A percentile compares a stretch with the other conserved stretches of the same genome.
Evolutionary conservation across 2,888 invertebrate genomes (phyloP).

Genomic region (Bugulina stolonifera): DNA sequence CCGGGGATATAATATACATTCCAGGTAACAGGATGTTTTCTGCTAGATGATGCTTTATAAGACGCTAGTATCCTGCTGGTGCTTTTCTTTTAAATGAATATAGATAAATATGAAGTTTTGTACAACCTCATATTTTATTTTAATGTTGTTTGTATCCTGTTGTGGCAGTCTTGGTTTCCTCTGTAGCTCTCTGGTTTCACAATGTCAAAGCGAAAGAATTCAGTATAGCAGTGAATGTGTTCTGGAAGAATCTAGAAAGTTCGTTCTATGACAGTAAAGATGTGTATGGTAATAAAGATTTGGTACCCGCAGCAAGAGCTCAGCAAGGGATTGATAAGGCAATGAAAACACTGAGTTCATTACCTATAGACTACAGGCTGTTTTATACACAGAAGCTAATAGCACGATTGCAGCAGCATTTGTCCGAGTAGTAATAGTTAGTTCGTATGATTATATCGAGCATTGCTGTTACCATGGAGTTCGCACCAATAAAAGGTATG

Average conservation of each 20-base stretch:
- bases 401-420: constrained; percentile 39
- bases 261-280: constrained; percentile 57
- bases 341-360: constrained; percentile 50
- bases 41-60: too few relatives aligned
- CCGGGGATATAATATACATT: constrained; percentile 58
- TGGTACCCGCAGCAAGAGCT: constrained; percentile 54
- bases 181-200: constrained; percentile 58
- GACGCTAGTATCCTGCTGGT: too few relatives aligned
- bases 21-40: constrained; percentile 55
- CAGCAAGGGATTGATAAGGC: constrained; percentile 54
- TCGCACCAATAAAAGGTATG: too few relatives aligned
- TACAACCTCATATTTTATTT: too few relatives aligned
- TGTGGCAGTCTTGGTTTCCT: too few relatives aligned
- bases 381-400: constrained; percentile 56
- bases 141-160: too few relatives aligned
- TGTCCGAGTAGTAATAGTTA: too few relatives aligned
- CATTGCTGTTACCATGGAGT: too few relatives aligned
- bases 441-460: too few relatives aligned
- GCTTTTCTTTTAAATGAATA: too few relatives aligned
- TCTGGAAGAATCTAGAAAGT: constrained; percentile 56
- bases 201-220: constrained; percentile 56
- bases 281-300: constrained; percentile 59
- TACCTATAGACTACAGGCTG: constrained; percentile 55
- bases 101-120: too few relatives aligned
- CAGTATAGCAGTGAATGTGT: constrained; percentile 58